Conservation (phyloP, 2,113 vertebrate genomes). For the Motacilla tschutschensis region DNA sequence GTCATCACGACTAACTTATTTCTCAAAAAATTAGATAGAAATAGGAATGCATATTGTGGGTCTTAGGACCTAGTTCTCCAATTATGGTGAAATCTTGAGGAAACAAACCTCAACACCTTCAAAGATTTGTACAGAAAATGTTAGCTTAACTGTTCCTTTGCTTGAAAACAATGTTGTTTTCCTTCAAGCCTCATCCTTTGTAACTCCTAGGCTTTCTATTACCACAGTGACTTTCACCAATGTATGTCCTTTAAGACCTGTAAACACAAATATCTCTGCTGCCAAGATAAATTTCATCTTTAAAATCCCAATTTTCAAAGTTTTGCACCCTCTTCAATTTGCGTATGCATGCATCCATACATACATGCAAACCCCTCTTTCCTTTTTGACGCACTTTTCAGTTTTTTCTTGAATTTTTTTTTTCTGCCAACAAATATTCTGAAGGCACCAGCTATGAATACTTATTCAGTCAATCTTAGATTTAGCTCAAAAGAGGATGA, state of each 20-base stretch:
- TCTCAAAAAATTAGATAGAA: background rate
- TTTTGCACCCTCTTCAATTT: background rate
- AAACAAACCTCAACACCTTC: background rate
- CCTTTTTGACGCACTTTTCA: background rate
- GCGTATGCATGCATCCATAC: background rate
- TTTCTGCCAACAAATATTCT: background rate
- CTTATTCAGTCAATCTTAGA: background rate
- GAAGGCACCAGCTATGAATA: background rate
- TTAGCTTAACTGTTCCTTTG: background rate
- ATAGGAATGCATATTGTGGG: background rate
- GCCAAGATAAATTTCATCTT: background rate
- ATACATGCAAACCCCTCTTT: background rate
- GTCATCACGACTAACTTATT: background rate
- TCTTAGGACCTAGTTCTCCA: background rate
- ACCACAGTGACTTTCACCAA: background rate
- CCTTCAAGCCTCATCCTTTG: background rate
- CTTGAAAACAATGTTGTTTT: background rate
- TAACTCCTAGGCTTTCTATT: background rate
- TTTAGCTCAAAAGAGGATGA: background rate
- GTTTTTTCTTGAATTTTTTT: background rate
- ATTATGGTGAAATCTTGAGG: background rate
- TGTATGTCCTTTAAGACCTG: background rate
- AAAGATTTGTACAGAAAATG: background rate
- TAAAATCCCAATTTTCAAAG: background rate
- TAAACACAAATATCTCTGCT: background rate